A percentile compares a stretch with the other conserved stretches of the same genome.
phyloP scores from a whole-genome alignment of 2,888 invertebrate species.

The Acanthosoma haemorrhoidale region DNA sequence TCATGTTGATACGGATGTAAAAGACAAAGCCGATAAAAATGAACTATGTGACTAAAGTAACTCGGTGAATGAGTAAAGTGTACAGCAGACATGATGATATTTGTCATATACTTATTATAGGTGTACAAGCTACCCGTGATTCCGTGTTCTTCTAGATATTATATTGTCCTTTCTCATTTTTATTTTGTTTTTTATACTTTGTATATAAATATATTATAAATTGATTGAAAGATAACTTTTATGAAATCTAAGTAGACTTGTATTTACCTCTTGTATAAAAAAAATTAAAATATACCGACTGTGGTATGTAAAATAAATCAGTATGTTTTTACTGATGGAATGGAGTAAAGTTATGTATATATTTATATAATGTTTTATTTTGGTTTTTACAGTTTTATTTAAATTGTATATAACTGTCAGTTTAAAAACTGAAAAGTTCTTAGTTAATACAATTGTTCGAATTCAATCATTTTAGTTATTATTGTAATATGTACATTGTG shows the following conservation, averaged over 20 bases:
- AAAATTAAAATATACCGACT: slow-evolving; percentile 16
- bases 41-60: slow-evolving; percentile 22
- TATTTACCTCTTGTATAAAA: slow-evolving; percentile 27
- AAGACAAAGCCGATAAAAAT: not conserved
- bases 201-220: slow-evolving; percentile 25
- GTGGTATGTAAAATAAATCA: slow-evolving; percentile 1
- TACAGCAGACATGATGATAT: not conserved
- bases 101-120: not conserved
- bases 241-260: slow-evolving; percentile 22
- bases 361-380: slow-evolving; percentile 21
- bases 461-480: slow-evolving; percentile 1
- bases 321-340: slow-evolving; percentile 19
- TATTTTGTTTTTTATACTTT: slow-evolving; percentile 27
- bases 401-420: slow-evolving; percentile 16
- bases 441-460: slow-evolving; percentile 9
- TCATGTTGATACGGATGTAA: slow-evolving; percentile 1
- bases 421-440: slow-evolving; percentile 15
- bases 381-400: slow-evolving; percentile 1
- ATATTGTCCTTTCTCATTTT: slow-evolving; percentile 25
- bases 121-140: not conserved
- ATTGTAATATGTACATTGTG: slow-evolving; percentile 20
- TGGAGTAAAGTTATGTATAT: slow-evolving; percentile 26
- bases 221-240: slow-evolving; percentile 24
- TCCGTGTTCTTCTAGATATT: slow-evolving; percentile 4
- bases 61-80: too few relatives aligned